Base-by-base conservation (phyloP, 2,113 vertebrate species). In the Marmota flaviventris region DNA sequence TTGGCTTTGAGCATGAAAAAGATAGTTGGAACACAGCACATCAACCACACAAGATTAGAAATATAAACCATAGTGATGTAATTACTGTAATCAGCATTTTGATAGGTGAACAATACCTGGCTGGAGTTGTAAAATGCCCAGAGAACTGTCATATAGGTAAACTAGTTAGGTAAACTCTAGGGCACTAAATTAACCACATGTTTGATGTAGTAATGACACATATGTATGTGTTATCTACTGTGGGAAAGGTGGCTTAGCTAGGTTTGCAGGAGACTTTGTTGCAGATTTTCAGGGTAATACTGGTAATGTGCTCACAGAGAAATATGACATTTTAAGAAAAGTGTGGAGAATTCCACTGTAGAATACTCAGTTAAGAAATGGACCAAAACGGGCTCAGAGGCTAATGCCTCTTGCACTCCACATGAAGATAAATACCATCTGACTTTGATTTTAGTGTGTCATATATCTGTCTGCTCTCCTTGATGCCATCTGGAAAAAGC, bases 401-500 rank as follows among this genome's bases (percentile, higher is more conserved):
- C 85, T 29, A 69, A n/a, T 4, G 61, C 32, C 16, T 84, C 65
- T 85, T 56, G 48, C 10, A 29, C 9, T 53, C n/a, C 72, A 56
- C 16, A 7, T 39, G 85, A 56, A 88, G 76, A 93, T 83, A 90
- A 89, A 81, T 58, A 51, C 4, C 4, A 0, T 25, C 0, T 75
- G 87, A 70, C 39, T 96, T 82, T 58, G 94, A 96, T 27, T n/a
- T 72, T 27, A 78, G 29, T 8, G 16, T 58, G 58, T 93, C 51
- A 1, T 67, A 29, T 73, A 87, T 72, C 85, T 70, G n/a, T 77
- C 20, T 42, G 37, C 65, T 90, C 53, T 61, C 58, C 39, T 93
- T 39, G 67, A 67, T 51, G 5, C 85, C 85, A 73, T 93, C 93
- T 96, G 91, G 70, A 84, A 96, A 85, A 92, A 82, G 39, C 85